Percentiles rank a stretch among this genome's conserved stretches.
Evolutionary conservation across 2,113 vertebrate genomes (phyloP).

Genomic region (Hirundichthys speculiger): DNA sequence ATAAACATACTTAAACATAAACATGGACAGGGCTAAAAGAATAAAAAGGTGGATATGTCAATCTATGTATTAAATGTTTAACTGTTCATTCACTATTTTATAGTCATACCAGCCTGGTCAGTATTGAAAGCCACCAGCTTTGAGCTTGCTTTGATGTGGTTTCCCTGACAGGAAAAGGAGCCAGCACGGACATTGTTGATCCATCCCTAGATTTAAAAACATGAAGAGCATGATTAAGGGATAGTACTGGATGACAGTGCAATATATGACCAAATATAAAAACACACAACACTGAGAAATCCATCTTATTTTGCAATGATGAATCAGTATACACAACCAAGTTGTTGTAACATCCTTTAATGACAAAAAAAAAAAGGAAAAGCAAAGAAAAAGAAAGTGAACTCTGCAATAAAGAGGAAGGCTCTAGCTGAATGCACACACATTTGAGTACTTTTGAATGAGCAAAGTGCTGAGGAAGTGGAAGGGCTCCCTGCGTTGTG

Average conservation of each 20-base stretch:
- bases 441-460: slow-evolving; percentile 18
- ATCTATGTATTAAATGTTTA: not conserved
- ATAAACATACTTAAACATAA: no score
- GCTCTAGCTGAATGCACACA: slow-evolving; percentile 39
- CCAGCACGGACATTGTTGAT: slow-evolving; percentile 83
- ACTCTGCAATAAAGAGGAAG: slow-evolving; percentile 64
- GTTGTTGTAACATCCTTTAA: slow-evolving; percentile 11
- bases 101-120: slow-evolving; percentile 83
- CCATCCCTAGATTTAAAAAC: slow-evolving; percentile 84
- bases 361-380: not conserved
- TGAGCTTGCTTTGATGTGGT: slow-evolving; percentile 88
- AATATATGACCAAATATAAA: slow-evolving; percentile 3
- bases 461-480: slow-evolving; percentile 67
- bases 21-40: not conserved
- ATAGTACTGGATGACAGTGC: not conserved
- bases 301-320: not conserved
- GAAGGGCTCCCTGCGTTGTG: slow-evolving; percentile 48
- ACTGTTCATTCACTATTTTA: not conserved
- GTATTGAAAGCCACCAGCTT: slow-evolving; percentile 86
- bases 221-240: not conserved
- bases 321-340: not conserved
- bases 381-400: slow-evolving; percentile 23
- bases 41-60: not conserved
- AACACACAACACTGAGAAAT: not conserved
- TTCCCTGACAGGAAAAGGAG: slow-evolving; percentile 80